Conservation (phyloP, 2,797 vertebrate species). For the Rachycentron canadum region DNA sequence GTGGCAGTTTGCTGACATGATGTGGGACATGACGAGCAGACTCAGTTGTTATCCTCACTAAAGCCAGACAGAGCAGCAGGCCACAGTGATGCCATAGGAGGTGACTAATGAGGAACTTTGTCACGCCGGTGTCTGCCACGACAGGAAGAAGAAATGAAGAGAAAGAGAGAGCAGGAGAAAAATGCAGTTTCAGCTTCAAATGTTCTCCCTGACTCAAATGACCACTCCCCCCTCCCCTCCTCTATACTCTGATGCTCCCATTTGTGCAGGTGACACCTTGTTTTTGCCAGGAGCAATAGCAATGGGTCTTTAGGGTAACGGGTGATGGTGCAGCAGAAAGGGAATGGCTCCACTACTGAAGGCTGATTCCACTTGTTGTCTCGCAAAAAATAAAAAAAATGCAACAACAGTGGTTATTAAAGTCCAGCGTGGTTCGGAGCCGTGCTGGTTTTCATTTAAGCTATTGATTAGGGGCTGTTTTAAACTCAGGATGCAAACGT, state of each 20-base stretch:
- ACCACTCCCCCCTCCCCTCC: background rate
- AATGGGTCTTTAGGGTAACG: conserved; percentile 33
- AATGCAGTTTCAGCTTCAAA: conserved; percentile 55
- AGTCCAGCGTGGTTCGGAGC: conserved; percentile 1
- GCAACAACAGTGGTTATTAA: background rate
- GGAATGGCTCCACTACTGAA: conserved; percentile 11
- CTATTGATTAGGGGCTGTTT: conserved; percentile 37
- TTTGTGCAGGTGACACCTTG: conserved; percentile 41
- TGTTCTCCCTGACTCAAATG: conserved; percentile 56
- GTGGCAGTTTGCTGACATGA: conserved; percentile 59
- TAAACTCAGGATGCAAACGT: conserved; percentile 17
- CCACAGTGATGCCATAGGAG: conserved; percentile 28
- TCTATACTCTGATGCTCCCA: conserved; percentile 45
- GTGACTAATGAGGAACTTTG: conserved; percentile 67
- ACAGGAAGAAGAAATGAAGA: conserved; percentile 53
- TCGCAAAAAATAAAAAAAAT: background rate
- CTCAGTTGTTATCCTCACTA: conserved; percentile 20
- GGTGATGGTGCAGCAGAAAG: conserved; percentile 39
- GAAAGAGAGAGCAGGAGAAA: conserved; percentile 41
- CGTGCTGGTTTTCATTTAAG: conserved; percentile 43
- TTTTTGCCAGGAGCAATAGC: conserved; percentile 42
- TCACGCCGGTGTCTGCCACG: conserved; percentile 55
- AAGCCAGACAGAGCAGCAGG: conserved; percentile 41
- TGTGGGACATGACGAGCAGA: conserved; percentile 49
- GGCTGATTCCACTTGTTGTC: conserved; percentile 30